Percentiles rank a stretch among this genome's conserved stretches.
Evolutionary conservation across 2,888 invertebrate species (phyloP).

Genomic region (Protonemura montana): DNA sequence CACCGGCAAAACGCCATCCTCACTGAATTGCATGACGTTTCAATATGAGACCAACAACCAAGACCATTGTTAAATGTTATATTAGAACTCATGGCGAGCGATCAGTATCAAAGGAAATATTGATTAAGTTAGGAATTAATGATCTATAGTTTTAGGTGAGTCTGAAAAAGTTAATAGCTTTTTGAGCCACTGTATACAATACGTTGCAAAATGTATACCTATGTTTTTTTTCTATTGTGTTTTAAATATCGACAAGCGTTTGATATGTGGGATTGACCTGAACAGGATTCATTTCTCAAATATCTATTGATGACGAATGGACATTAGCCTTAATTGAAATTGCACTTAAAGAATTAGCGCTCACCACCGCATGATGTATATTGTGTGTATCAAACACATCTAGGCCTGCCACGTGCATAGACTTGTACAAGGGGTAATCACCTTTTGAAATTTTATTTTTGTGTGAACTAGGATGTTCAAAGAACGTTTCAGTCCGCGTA

Average conservation of each 20-base stretch:
- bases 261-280: neutral
- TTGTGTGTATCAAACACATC: too few relatives aligned
- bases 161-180: slow-evolving; percentile 15
- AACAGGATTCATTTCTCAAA: neutral
- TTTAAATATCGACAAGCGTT: neutral
- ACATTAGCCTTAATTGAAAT: too few relatives aligned
- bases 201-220: neutral
- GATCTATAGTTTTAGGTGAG: slow-evolving; percentile 30
- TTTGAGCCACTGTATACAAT: slow-evolving; percentile 18
- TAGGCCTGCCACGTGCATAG: too few relatives aligned
- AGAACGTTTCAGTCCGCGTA: too few relatives aligned
- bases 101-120: slow-evolving; percentile 7
- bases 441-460: too few relatives aligned
- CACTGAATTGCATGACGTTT: slow-evolving; percentile 41
- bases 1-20: neutral
- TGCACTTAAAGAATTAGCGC: too few relatives aligned
- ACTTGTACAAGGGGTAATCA: too few relatives aligned
- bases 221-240: neutral
- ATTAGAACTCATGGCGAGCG: slow-evolving; percentile 31
- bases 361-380: too few relatives aligned
- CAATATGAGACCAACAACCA: slow-evolving; percentile 41
- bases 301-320: too few relatives aligned
- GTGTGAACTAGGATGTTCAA: too few relatives aligned
- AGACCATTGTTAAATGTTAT: slow-evolving; percentile 23
- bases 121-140: slow-evolving; percentile 31